Evolutionary conservation across 2,888 invertebrate genomes (phyloP).

Genomic region (Aphrophora alni): DNA sequence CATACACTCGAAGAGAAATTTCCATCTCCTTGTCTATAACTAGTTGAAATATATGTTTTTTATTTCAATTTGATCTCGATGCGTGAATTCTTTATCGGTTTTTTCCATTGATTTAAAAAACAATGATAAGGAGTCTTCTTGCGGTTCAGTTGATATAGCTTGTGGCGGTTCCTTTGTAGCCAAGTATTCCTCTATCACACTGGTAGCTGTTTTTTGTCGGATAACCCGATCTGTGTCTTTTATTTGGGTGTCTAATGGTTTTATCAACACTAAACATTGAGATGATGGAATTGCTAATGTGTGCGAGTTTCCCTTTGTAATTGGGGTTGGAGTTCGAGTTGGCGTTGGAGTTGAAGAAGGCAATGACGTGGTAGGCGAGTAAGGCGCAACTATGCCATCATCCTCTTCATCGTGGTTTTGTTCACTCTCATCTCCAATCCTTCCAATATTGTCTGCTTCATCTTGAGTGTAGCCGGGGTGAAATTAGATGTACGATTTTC

Average conservation of each 20-base stretch:
- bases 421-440: not conserved
- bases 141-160: not conserved
- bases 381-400: not conserved
- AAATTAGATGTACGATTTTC: conserved; percentile 12
- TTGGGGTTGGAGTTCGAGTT: not conserved
- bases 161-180: not conserved
- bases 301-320: not conserved
- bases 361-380: not conserved
- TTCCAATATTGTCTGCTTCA: conserved; percentile 11
- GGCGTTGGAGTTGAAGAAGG: not conserved
- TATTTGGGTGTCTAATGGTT: not conserved
- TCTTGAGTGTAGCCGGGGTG: conserved; percentile 12
- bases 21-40: conserved; percentile 25
- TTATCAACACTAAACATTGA: not conserved
- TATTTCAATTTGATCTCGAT: conserved; percentile 18
- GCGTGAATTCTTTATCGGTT: conserved; percentile 14
- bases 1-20: not conserved
- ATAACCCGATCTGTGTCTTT: conserved; percentile 9
- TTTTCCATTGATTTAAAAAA: conserved; percentile 28
- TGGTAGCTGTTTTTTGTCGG: not conserved
- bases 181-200: conserved; percentile 22
- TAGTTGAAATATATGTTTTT: conserved; percentile 19
- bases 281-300: not conserved
- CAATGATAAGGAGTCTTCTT: not conserved
- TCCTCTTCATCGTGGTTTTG: not conserved